Base-by-base conservation (phyloP, 2,113 vertebrate genomes). In the Oncorhynchus kisutch region DNA sequence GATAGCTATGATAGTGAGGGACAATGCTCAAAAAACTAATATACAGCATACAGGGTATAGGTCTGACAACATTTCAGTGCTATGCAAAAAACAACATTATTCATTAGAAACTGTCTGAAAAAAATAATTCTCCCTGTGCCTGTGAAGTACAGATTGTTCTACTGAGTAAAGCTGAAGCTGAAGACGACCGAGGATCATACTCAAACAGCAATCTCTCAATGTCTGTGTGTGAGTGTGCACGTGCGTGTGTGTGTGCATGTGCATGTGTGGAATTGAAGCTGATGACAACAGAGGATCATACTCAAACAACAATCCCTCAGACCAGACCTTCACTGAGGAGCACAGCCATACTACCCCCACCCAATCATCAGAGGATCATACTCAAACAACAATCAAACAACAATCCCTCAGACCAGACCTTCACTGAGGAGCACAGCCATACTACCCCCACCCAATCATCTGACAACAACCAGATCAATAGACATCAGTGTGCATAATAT, bases 381-480 rank as follows among this genome's bases (percentile, higher is more conserved):
- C 70, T 80, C 67, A 78, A 79, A 60, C 39, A 79, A 68, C 71
- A 72, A 75, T 80, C 67, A 78, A 79, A 60, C 39, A 79, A 68
- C 71, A 72, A 75, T 85, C 76, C 77, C 71, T 82, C 78, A 80
- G 67, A 57, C 67, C 66, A 78, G 22, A 0, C 29, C 29, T 29
- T 29, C 29, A 29, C 29, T 29, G 29, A 29, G 4, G 29, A 29
- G 78, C 77, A 80, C 67, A n/a, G 68, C 18, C 31, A 69, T 20
- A 67, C 75, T 16, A 20, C 49, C 70, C 74, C 77, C 73, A 75
- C 59, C 65, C 80, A 81, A 80, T 88, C 87, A 82, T 45, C 39
- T 81, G 71, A 78, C 81, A 79, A 18, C 2, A 48, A 39, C 59
- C 31, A 81, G 51, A 87, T 91, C 86, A 85, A 86, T 90, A 86